Percentiles rank a stretch among this genome's conserved stretches.
These are phyloP conservation scores for Meta bourneti DNA, from an alignment of 2,888 invertebrate species.

Conservation along the genomic window DNA sequence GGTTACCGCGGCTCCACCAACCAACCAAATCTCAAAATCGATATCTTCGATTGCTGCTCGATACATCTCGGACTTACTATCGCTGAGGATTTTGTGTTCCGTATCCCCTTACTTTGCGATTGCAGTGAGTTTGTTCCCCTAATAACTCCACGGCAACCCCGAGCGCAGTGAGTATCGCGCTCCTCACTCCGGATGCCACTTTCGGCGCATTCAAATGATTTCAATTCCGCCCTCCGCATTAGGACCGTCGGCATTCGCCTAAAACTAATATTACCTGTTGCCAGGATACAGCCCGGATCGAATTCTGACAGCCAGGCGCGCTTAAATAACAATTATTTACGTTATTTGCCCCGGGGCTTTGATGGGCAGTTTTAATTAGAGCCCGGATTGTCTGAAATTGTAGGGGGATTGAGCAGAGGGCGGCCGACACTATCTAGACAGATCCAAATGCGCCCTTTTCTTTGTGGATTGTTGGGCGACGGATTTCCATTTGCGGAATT, in stretches of 20 bases:
- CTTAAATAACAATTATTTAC: constrained; percentile 66
- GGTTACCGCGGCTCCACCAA: no score
- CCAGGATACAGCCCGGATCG: constrained; percentile 56
- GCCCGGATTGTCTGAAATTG: constrained; percentile 31
- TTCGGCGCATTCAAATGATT: not conserved
- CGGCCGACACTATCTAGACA: not conserved
- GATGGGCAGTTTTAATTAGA: constrained; percentile 73
- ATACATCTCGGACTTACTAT: no score
- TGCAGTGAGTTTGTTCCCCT: no score
- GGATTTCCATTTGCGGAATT: not conserved
- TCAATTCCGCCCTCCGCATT: not conserved
- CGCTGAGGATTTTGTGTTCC: no score
- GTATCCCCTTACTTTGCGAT: no score
- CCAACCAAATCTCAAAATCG: no score
- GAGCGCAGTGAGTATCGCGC: not conserved
- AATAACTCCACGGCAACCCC: not conserved
- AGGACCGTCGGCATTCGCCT: not conserved
- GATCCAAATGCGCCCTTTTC: no score
- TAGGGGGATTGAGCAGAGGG: constrained; percentile 7
- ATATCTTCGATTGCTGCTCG: no score
- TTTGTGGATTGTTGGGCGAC: not conserved
- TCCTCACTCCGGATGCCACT: not conserved
- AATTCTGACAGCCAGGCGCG: constrained; percentile 40
- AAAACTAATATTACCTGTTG: constrained; percentile 67
- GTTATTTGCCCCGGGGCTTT: constrained; percentile 53